These are phyloP conservation scores for Glaucidium brasilianum DNA, from an alignment of 2,113 vertebrate species.

Conservation along the genomic window DNA sequence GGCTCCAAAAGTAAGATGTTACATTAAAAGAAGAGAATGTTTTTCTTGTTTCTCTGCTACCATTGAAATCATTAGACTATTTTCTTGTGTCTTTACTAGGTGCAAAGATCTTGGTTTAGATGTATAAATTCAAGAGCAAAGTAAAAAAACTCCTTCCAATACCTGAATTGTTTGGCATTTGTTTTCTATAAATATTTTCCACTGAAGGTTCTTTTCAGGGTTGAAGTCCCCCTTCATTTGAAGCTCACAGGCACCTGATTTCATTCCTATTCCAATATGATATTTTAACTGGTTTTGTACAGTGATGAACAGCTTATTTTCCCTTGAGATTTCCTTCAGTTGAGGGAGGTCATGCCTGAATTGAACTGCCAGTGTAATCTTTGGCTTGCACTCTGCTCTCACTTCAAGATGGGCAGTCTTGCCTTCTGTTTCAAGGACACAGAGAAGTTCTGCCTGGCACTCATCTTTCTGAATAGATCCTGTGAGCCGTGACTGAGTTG, in stretches of 20 bases:
- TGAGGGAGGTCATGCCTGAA: constrained; percentile 68
- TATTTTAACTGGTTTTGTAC: constrained; percentile 34
- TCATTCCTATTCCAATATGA: constrained; percentile 39
- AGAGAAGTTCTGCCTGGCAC: constrained; percentile 43
- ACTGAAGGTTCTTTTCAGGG: constrained; percentile 67
- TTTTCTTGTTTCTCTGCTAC: background rate
- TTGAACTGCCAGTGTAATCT: constrained; percentile 58
- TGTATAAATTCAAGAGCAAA: background rate
- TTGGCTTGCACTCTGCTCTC: constrained; percentile 51
- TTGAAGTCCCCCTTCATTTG: constrained; percentile 62
- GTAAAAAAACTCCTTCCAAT: background rate
- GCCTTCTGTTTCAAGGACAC: constrained; percentile 40
- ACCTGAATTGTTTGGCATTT: constrained; percentile 78
- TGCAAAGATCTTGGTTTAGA: background rate
- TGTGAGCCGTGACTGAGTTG: constrained; percentile 57
- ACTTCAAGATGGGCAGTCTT: constrained; percentile 60
- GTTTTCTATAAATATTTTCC: constrained; percentile 72
- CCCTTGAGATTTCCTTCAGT: constrained; percentile 55
- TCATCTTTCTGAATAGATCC: constrained; percentile 68
- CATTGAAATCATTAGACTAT: background rate
- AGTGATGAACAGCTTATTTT: constrained; percentile 62
- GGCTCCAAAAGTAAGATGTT: background rate
- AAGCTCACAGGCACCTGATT: constrained; percentile 64
- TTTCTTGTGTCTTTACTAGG: background rate
- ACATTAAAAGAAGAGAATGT: background rate